Base-by-base conservation (phyloP, 2,797 vertebrate species). In the Mus caroli region DNA sequence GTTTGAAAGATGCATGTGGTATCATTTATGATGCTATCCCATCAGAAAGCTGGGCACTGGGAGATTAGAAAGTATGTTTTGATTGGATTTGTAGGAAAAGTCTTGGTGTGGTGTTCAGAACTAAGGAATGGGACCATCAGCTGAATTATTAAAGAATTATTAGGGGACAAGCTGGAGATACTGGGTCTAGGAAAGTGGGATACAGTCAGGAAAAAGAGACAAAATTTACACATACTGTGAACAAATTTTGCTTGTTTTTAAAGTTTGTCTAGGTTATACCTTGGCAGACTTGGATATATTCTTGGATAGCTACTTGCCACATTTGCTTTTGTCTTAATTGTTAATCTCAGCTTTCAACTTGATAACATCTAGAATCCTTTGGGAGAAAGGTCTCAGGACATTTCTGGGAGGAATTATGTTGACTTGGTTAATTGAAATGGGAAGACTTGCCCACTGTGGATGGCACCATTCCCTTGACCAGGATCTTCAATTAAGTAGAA, bases 321-420 rank as follows among this genome's bases (percentile, higher is more conserved):
- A 50, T 71, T 94, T 94, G 58, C 22, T 73, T 85, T 84, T 90
- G 28, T 86, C 60, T 54, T 73, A 19, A 56, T 40, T 19, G 85
- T 56, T 87, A 56, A 40, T 52, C n/a, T 73, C n/a, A 73, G 37
- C n/a, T 73, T 73, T 73, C 67, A 28, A 40, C 8, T 87, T 28
- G 40, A 50, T 67, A 50, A 40, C n/a, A 28, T 73, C 50, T 87
- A 4, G 22, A 73, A 87, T 87, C 2, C 22, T n/a, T 22, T n/a
- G n/a, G n/a, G 50, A 54, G 67, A 56, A 56, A n/a, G 26, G n/a
- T n/a, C 67, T 40, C 67, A 73, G n/a, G 22, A 26, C 24, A 40
- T 73, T 52, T 12, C n/a, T 56, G 17, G 54, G 50, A 20, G 50
- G 22, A 54, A 73, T 40, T 56, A 56, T 73, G 24, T 56, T 73